Evolutionary conservation across 2,888 invertebrate genomes (phyloP).

Genomic region (Pherbina coryleti): DNA sequence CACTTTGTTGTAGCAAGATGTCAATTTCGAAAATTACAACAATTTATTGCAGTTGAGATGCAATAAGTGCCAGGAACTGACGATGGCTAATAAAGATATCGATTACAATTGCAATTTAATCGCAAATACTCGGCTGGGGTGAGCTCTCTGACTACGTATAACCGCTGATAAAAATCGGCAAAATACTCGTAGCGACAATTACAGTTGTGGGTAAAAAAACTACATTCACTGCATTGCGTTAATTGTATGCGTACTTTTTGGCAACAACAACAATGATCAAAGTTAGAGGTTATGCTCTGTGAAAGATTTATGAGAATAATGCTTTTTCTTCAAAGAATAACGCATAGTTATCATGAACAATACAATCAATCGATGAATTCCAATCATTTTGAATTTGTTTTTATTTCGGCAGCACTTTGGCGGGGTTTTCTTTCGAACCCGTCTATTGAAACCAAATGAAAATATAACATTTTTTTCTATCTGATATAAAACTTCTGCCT

Average conservation of each 20-base stretch:
- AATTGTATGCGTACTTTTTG: background rate
- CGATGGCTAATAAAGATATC: conserved; percentile 37
- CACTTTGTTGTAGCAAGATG: background rate
- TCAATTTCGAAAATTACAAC: conserved; percentile 31
- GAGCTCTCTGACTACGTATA: background rate
- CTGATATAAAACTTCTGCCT: too few relatives aligned
- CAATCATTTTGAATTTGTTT: too few relatives aligned
- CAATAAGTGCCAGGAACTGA: background rate
- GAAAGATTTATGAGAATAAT: too few relatives aligned
- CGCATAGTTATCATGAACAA: too few relatives aligned
- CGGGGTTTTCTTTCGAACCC: too few relatives aligned
- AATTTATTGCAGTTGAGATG: conserved; percentile 32
- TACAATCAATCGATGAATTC: too few relatives aligned
- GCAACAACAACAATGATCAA: background rate
- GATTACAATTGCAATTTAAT: conserved; percentile 30
- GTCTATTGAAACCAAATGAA: too few relatives aligned
- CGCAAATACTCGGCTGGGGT: conserved; percentile 2
- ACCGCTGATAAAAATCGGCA: conserved; percentile 23
- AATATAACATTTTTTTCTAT: too few relatives aligned
- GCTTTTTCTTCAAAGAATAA: too few relatives aligned
- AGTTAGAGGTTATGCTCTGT: background rate
- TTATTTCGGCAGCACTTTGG: too few relatives aligned
- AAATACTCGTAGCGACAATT: background rate
- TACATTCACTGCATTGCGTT: background rate
- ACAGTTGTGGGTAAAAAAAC: background rate